Evolutionary conservation across 2,113 vertebrate species (phyloP), one percentile per base, ranked within the genome.

Genomic region (Lepus timidus): DNA sequence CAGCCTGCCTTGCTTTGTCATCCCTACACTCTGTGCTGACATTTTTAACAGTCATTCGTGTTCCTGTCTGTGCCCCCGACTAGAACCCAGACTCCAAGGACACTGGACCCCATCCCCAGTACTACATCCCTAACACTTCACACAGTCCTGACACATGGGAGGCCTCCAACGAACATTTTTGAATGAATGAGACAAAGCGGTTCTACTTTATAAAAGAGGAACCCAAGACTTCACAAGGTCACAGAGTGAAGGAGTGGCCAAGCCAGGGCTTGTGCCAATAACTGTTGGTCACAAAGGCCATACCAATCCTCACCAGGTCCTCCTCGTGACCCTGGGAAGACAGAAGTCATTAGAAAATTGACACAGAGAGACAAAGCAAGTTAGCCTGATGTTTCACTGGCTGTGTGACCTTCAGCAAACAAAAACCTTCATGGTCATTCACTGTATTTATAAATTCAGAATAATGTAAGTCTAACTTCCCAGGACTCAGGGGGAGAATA

Each of bases 391-490:
- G 6, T 52, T 78, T 94, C 20, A 65, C 17, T 16, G 36, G 27
- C 55, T 88, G 23, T 33, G 20, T 27, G 19, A 71, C 29, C 6
- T 62, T n/a, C 68, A 75, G 33, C 68, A 90, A 93, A 93, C 36
- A 49, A 88, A 74, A 73, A 51, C 82, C 20, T 86, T 70, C 70
- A n/a, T 13, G 16, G 14, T 55, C 33, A 61, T 55, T 29, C 80
- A 25, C 22, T 52, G 93, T 25, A 44, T 85, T n/a, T 70, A 39
- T 31, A 90, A 61, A 91, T 33, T 62, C 22, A 64, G 17, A 93
- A 82, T 39, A 78, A 70, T 36, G 7, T 49, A 52, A 68, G 49
- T 55, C 36, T 23, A 85, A 82, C 14, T 14, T 62, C 74, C 78
- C 36, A 58, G 25, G 12, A 31, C 2, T 33, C 49, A 29, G 11